Conservation (phyloP, 1,140 invertebrate genomes). For the Coptotermes formosanus region DNA sequence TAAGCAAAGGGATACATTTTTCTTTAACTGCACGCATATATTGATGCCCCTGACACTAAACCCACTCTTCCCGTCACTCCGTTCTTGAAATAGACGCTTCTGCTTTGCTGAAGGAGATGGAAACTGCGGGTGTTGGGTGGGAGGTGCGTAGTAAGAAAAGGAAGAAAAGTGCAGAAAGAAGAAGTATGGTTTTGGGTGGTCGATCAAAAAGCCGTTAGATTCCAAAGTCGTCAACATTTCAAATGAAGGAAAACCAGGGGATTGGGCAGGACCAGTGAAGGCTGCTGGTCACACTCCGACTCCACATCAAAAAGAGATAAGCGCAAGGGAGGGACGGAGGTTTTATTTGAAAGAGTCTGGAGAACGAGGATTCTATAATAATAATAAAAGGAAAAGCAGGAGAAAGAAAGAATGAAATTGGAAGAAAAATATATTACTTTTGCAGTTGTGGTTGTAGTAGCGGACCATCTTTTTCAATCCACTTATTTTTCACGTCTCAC, state of each 20-base stretch:
- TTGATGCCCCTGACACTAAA: too few species aligned
- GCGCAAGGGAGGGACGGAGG: not conserved
- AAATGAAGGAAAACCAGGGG: not conserved
- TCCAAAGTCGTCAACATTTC: slow-evolving; percentile 18
- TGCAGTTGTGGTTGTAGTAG: not conserved
- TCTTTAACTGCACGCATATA: too few species aligned
- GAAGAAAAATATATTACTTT: slow-evolving; percentile 18
- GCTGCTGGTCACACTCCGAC: not conserved
- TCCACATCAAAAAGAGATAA: slow-evolving; percentile 19
- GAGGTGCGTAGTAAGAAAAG: not conserved
- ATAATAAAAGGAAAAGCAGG: not conserved
- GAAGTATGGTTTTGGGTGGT: slow-evolving; percentile 4
- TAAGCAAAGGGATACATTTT: too few species aligned
- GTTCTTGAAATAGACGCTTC: not conserved
- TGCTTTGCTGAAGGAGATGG: slow-evolving; percentile 1
- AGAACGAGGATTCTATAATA: slow-evolving; percentile 12
- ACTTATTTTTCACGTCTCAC: slow-evolving; percentile 1
- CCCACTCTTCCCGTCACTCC: too few species aligned
- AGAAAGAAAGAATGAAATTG: not conserved
- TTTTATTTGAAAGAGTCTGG: slow-evolving; percentile 17
- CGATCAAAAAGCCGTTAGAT: slow-evolving; percentile 18
- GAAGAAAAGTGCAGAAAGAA: slow-evolving; percentile 3
- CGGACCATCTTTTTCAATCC: slow-evolving; percentile 13
- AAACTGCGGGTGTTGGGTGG: not conserved
- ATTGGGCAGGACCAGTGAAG: not conserved